Conservation (phyloP, 2,888 invertebrate species). For the Trachelus troglodyta region DNA sequence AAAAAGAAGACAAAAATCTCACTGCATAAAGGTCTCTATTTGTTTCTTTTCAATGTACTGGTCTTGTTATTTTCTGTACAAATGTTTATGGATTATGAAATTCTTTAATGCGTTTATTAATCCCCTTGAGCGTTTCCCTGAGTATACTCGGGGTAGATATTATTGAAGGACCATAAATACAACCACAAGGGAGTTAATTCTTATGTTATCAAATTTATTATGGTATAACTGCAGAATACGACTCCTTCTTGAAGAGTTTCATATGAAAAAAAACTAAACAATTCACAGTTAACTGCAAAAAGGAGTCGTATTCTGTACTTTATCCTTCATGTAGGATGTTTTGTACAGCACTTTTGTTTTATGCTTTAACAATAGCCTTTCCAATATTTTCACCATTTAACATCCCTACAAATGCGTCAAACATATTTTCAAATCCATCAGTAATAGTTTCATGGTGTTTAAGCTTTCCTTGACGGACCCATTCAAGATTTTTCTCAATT, state of each 20-base stretch:
- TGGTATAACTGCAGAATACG: too few relatives aligned
- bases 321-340: neutral
- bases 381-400: constrained; percentile 76
- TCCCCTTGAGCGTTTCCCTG: too few relatives aligned
- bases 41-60: neutral
- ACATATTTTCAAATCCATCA: constrained; percentile 80
- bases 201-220: neutral
- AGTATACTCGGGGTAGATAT: too few relatives aligned
- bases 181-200: too few relatives aligned
- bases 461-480: constrained; percentile 77
- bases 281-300: too few relatives aligned
- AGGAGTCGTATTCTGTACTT: too few relatives aligned
- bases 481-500: constrained; percentile 72
- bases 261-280: too few relatives aligned
- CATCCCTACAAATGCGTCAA: constrained; percentile 76
- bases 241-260: too few relatives aligned
- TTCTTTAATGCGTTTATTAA: neutral
- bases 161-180: too few relatives aligned
- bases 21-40: neutral
- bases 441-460: constrained; percentile 77
- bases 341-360: constrained; percentile 26
- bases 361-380: constrained; percentile 77
- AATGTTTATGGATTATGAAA: neutral
- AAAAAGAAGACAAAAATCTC: neutral
- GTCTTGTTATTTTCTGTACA: neutral